Evolutionary conservation across 2,888 invertebrate genomes (phyloP), one percentile per base, ranked within the genome.

Genomic region (Deladenus siricidicola): DNA sequence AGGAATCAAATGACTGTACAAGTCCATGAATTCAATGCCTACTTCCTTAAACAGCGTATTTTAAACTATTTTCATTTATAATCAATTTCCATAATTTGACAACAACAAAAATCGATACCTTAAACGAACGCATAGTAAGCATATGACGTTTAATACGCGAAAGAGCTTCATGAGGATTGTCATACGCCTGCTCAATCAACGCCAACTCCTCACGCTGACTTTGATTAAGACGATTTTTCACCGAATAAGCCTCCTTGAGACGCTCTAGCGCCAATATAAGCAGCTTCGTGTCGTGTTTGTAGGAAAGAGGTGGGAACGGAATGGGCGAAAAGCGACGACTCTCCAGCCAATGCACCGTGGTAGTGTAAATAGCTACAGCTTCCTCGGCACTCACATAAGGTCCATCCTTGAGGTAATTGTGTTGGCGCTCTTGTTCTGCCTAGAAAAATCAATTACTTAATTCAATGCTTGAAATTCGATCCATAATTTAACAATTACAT

Each of bases 21-120:
- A 84, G 80, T 99, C 98, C 98, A 99, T 99, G 81, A 99, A 99
- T 81, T 99, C 98, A 76, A 99, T 99, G 47, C 96, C 94, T 60
- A 90, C 89, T 87, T 89, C 74, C 52, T 34, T 72, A 66, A 62
- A 60, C 0, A n/a, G n/a, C n/a, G n/a, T n/a, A n/a, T n/a, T n/a
- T n/a, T 19, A 6, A 14, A 10, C 30, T 8, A 6, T 50, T 23
- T 50, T 14, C 6, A 24, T 14, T 10, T 8, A 24, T 17, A 17
- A 23, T 8, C 8, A 24, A 17, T 8, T 8, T 28, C 23, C 14
- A 21, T 50, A 24, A 29, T 50, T 28, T 39, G 10, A 14, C 14
- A 39, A n/a, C n/a, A n/a, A n/a, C n/a, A n/a, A n/a, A n/a, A n/a
- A n/a, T n/a, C n/a, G n/a, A n/a, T 96, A 68, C 66, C 56, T 74